A percentile compares a stretch with the other conserved stretches of the same genome.
phyloP scores from a whole-genome alignment of 2,113 vertebrate species.

The Siniperca chuatsi region DNA sequence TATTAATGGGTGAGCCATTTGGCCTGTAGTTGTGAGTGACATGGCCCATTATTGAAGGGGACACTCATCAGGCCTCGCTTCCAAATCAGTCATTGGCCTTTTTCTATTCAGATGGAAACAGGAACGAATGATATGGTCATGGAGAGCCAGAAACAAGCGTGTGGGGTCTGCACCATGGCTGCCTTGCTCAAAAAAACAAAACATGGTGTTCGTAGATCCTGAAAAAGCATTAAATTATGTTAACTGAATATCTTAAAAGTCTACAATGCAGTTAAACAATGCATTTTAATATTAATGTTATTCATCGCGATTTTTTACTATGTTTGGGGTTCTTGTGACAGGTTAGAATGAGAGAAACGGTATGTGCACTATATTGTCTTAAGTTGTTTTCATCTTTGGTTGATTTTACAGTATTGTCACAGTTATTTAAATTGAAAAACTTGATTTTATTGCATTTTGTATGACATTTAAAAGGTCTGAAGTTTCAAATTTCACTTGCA shows the following conservation, averaged over 20 bases:
- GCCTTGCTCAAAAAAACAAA: background rate
- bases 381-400: background rate
- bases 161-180: background rate
- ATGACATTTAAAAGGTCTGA: background rate
- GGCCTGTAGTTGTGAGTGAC: constrained; percentile 36
- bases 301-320: background rate
- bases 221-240: background rate
- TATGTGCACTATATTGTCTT: background rate
- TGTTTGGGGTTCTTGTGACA: background rate
- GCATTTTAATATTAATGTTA: background rate
- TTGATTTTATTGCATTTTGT: background rate
- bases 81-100: constrained; percentile 25
- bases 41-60: constrained; percentile 31
- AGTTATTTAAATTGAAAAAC: background rate
- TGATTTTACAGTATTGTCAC: background rate
- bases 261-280: background rate
- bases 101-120: constrained; percentile 25
- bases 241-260: background rate
- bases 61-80: constrained; percentile 44
- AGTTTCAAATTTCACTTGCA: background rate
- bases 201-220: background rate
- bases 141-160: background rate
- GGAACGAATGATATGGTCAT: background rate
- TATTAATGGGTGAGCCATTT: constrained; percentile 31
- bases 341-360: background rate